phyloP scores from a whole-genome alignment of 2,888 invertebrate genomes.

The Dicyrtoma fusca region DNA sequence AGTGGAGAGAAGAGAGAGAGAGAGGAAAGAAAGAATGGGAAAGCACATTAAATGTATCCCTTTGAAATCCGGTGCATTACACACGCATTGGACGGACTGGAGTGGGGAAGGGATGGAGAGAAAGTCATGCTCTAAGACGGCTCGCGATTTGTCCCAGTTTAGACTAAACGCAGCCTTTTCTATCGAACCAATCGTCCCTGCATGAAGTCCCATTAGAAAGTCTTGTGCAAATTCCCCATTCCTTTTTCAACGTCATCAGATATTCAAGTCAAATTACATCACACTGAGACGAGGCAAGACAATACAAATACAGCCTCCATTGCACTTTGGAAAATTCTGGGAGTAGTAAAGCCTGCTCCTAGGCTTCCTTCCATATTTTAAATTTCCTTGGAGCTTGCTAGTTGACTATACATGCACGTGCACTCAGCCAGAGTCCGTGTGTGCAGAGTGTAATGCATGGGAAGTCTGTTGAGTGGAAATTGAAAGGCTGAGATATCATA shows the following conservation, averaged over 20 bases:
- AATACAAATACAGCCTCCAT: too few relatives aligned
- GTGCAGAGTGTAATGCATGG: conserved; percentile 3
- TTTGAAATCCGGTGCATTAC: neutral
- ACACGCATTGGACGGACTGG: neutral
- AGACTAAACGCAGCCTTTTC: neutral
- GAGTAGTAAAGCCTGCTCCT: too few relatives aligned
- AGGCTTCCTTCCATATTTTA: too few relatives aligned
- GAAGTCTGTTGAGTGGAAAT: conserved; percentile 5
- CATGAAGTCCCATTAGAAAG: conserved; percentile 23
- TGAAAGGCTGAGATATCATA: neutral
- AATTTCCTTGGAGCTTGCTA: neutral
- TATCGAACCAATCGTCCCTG: conserved; percentile 6
- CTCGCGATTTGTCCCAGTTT: conserved; percentile 20
- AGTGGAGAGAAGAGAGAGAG: too few relatives aligned
- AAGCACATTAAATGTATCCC: too few relatives aligned
- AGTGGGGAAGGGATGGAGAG: neutral
- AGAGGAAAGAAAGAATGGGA: too few relatives aligned
- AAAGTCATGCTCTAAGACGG: neutral
- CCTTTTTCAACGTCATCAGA: conserved; percentile 1
- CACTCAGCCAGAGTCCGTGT: too few relatives aligned
- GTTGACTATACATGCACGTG: neutral
- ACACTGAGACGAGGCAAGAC: too few relatives aligned
- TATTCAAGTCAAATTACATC: too few relatives aligned
- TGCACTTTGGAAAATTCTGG: too few relatives aligned
- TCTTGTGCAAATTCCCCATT: conserved; percentile 17